phyloP scores from a whole-genome alignment of 2,888 invertebrate species.

The Ctenicera cuprea region DNA sequence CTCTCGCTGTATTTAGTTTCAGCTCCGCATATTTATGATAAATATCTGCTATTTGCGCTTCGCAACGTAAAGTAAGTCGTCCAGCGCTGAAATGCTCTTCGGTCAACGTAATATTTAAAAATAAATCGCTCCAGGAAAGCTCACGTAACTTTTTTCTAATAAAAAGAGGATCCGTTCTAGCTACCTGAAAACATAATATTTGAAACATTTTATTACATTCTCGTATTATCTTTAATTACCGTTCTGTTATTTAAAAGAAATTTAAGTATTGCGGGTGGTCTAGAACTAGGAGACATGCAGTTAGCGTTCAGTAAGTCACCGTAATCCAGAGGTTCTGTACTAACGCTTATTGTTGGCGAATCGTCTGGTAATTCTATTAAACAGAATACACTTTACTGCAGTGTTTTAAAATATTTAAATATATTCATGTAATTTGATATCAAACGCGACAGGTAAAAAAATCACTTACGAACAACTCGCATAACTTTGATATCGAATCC shows the following conservation, averaged over 20 bases:
- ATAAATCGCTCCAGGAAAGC: conserved; percentile 76
- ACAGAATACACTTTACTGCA: no score
- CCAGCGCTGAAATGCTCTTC: conserved; percentile 78
- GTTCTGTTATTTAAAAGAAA: conserved; percentile 86
- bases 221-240: conserved; percentile 73
- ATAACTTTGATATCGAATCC: conserved; percentile 79
- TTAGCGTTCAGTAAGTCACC: conserved; percentile 85
- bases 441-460: no score
- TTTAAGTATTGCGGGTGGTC: conserved; percentile 83
- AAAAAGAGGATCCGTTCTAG: conserved; percentile 69
- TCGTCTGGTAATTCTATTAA: conserved; percentile 81
- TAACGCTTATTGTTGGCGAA: conserved; percentile 82
- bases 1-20: conserved; percentile 82
- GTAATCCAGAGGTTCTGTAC: conserved; percentile 83
- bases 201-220: not conserved
- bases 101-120: conserved; percentile 76
- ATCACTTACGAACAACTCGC: conserved; percentile 86
- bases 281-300: conserved; percentile 87
- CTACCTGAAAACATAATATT: conserved; percentile 53
- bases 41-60: conserved; percentile 81
- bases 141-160: conserved; percentile 73
- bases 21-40: conserved; percentile 82
- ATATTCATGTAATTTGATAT: no score
- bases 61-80: conserved; percentile 82
- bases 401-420: no score